phyloP scores from a whole-genome alignment of 2,888 invertebrate species.

The Drosophila infuscata region DNA sequence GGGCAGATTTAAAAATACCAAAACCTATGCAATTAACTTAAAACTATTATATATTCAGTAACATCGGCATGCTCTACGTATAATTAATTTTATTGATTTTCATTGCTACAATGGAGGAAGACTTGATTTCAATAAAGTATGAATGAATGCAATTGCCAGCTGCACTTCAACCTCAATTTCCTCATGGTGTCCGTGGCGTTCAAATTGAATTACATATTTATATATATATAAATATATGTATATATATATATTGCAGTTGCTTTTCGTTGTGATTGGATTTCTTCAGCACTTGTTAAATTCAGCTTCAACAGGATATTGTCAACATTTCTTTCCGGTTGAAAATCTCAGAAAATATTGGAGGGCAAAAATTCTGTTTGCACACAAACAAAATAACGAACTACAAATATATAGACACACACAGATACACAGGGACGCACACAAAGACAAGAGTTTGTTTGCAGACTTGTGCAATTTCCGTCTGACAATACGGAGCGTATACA shows the following conservation, averaged over 20 bases:
- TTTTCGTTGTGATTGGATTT: constrained; percentile 22
- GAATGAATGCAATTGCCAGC: constrained; percentile 48
- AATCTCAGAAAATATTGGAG: constrained; percentile 50
- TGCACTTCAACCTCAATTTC: constrained; percentile 71
- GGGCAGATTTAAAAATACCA: rapidly evolving
- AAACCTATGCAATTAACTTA: background rate
- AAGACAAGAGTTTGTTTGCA: constrained; percentile 60
- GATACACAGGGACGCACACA: constrained; percentile 18
- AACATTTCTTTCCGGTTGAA: constrained; percentile 51
- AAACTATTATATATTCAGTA: background rate
- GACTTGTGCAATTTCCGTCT: constrained; percentile 74
- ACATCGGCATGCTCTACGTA: background rate
- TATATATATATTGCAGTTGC: constrained; percentile 37
- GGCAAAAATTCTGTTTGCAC: constrained; percentile 46
- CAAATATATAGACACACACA: constrained; percentile 10
- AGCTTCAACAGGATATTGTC: constrained; percentile 72
- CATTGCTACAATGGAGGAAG: constrained; percentile 6
- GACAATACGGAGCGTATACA: constrained; percentile 60
- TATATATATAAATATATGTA: constrained; percentile 38
- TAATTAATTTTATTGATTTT: constrained; percentile 39
- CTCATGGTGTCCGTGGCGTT: constrained; percentile 35
- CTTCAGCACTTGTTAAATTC: constrained; percentile 56
- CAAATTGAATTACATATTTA: constrained; percentile 61
- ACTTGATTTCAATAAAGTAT: constrained; percentile 31
- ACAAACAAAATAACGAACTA: constrained; percentile 24